Evolutionary conservation across 2,797 vertebrate species (phyloP), one percentile per base, ranked within the genome.

Genomic region (Gouania willdenowi): DNA sequence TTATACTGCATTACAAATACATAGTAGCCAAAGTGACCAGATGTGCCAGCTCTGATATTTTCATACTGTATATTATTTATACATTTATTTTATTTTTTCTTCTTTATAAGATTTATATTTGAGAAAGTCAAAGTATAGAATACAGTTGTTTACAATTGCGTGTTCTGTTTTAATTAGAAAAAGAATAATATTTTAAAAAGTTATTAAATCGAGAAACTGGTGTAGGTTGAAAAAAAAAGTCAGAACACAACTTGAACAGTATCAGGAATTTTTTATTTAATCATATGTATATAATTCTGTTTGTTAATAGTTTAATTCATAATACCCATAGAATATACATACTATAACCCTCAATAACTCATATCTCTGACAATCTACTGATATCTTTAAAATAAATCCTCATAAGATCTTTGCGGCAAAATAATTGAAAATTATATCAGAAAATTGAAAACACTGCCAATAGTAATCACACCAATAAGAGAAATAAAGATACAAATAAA

Each of bases 291-390:
- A 88, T 81, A 86, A 89, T 81, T 88, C 63, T 74, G 78, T 78
- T 76, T 83, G 84, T 89, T 89, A 87, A 86, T 81, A n/a, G 71
- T 86, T 88, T 82, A 83, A 84, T 84, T 86, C 71, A 85, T 87
- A 86, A 89, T 89, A 87, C 77, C 85, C 82, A 88, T 81, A 86
- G 81, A 86, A 87, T 89, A 87, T 87, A 88, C 86, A 86, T 74
- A 88, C 83, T 85, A 79, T 77, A 87, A 81, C 85, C 83, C 80
- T 87, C 74, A 71, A 73, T 60, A 84, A 82, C 80, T 85, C 74
- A 71, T 79, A 66, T 65, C 63, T 87, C 66, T 82, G 58, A 88
- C 84, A 81, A 74, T 75, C 83, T 76, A 84, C 70, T 56, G 71
- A 79, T 75, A 79, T 81, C 41, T 51, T 84, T 81, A 85, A 88